Evolutionary conservation across 2,797 vertebrate genomes (phyloP), one percentile per base, ranked within the genome.

Genomic region (Chaunax sp.): DNA sequence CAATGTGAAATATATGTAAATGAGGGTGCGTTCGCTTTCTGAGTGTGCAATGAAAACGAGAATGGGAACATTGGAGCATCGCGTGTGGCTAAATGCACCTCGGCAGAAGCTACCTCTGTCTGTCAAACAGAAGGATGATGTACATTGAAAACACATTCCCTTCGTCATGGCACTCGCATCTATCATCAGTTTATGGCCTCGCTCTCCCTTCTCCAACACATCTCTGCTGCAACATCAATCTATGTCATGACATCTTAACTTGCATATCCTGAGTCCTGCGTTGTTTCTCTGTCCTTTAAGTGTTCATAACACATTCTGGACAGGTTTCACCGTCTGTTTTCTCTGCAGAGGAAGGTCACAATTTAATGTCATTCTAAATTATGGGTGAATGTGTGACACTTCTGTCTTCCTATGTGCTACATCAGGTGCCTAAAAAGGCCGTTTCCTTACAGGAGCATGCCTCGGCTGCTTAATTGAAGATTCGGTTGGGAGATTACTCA

Each of bases 171-270:
- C 87, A 68, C 81, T 77, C 69, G 47, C 88, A 93, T 93, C 85
- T 78, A 92, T 94, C 92, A 92, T 62, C 60, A 28, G 50, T 89
- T 93, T 93, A 91, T 86, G 81, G 75, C 82, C n/a, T n/a, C 79
- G 77, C 84, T 83, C 86, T 84, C 49, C 72, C 41, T 19, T 6
- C 78, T 75, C 78, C 25, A 40, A 56, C 82, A 75, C 82, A 78
- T 83, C 72, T 75, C 82, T 54, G 60, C 75, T 37, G 38, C 57
- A 75, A 78, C 88, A 92, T 93, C 87, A 83, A 89, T 93, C 89
- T 88, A 77, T 77, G 87, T 90, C 81, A 83, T n/a, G 12, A 8
- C 69, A 10, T 82, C 75, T 58, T 72, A 65, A 86, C 80, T 75
- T 72, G 71, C 78, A 82, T 79, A 87, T 91, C 87, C 63, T 8